These are phyloP conservation scores for Odocoileus virginianus DNA, from an alignment of 2,113 vertebrate species.

Conservation along the genomic window DNA sequence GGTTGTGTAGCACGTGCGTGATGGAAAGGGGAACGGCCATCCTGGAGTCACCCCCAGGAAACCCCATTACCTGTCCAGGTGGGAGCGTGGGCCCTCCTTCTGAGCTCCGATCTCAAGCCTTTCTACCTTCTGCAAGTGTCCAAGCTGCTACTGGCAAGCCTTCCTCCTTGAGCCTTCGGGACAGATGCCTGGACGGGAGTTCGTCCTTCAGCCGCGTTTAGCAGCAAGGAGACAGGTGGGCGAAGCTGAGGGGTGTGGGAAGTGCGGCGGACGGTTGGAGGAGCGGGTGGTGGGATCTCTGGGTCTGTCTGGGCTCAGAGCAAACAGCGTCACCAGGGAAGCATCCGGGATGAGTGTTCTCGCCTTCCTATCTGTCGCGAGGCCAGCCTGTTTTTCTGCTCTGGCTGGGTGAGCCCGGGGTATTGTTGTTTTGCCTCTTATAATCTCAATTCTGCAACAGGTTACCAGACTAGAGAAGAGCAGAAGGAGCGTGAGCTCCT, in stretches of 20 bases:
- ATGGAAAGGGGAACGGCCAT: not conserved
- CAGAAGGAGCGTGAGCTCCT: not conserved
- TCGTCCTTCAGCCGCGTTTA: not conserved
- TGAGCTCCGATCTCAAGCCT: not conserved
- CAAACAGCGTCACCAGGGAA: not conserved
- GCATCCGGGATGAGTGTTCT: rapidly evolving
- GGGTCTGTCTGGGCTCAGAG: not conserved
- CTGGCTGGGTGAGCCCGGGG: rapidly evolving
- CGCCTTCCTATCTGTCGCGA: rapidly evolving
- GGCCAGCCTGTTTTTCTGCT: rapidly evolving
- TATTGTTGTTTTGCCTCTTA: not conserved
- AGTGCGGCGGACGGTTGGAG: not conserved
- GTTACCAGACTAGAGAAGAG: not conserved
- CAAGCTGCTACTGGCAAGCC: too few relatives aligned
- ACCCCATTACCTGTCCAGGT: rapidly evolving
- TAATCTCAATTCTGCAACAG: not conserved
- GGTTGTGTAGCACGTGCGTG: not conserved
- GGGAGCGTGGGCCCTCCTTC: not conserved
- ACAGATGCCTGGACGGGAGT: rapidly evolving
- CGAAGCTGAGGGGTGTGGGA: not conserved
- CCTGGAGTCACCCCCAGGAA: not conserved
- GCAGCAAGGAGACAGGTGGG: not conserved
- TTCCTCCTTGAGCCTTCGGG: not conserved
- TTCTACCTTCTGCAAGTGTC: not conserved
- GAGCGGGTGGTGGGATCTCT: not conserved